Evolutionary conservation across 2,113 vertebrate genomes (phyloP).

Genomic region (Pithys albifrons): DNA sequence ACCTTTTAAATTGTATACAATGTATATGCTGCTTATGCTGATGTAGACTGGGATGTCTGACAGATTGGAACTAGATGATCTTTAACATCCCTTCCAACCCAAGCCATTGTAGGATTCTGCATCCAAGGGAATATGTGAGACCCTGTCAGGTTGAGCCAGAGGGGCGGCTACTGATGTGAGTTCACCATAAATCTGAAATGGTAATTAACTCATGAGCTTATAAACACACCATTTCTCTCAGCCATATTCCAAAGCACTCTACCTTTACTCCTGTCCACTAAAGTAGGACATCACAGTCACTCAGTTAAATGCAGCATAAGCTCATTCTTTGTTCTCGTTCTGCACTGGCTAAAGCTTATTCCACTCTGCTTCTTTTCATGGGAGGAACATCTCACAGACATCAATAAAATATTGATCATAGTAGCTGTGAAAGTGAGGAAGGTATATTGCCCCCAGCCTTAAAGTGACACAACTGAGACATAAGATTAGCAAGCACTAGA

Average conservation of each 20-base stretch:
- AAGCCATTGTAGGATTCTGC: not conserved
- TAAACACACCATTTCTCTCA: not conserved
- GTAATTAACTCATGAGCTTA: not conserved
- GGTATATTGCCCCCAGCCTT: not conserved
- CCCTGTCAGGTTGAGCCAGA: not conserved
- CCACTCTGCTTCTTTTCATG: not conserved
- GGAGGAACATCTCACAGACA: not conserved
- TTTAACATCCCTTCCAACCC: not conserved
- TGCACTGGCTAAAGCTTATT: not conserved
- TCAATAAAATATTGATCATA: not conserved
- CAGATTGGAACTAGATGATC: not conserved
- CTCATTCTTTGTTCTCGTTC: not conserved
- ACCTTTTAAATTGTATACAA: not conserved
- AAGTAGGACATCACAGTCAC: not conserved
- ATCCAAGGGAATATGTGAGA: not conserved
- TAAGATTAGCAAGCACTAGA: accelerated
- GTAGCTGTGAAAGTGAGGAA: not conserved
- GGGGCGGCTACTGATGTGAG: not conserved
- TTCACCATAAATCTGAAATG: not conserved
- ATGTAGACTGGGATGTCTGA: not conserved
- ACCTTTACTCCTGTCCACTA: not conserved
- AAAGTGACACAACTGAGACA: not conserved
- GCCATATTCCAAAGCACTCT: not conserved
- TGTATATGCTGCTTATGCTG: not conserved
- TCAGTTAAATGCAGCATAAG: not conserved